Percentiles rank a stretch among this genome's conserved stretches.
Conservation (phyloP, 2,888 invertebrate species). For the Phorcus lineatus region DNA sequence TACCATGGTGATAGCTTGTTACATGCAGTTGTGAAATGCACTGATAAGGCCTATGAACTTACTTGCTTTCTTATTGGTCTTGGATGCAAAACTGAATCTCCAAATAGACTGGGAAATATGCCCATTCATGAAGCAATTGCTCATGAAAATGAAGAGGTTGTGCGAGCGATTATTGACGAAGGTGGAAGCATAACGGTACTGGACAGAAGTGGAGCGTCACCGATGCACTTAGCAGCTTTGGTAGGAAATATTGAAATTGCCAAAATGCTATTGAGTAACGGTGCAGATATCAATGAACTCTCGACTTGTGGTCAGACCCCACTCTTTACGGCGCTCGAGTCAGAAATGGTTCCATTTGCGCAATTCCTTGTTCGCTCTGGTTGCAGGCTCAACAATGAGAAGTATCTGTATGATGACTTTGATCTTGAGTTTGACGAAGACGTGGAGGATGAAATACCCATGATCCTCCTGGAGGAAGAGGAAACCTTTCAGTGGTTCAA, state of each 20-base stretch:
- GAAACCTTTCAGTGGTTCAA: slow-evolving; percentile 6
- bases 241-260: slow-evolving; percentile 37
- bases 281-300: slow-evolving; percentile 45
- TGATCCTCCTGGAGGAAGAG: neutral
- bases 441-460: neutral
- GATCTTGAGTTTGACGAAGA: neutral
- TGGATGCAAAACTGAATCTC: slow-evolving; percentile 34
- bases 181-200: slow-evolving; percentile 19
- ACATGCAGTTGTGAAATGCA: slow-evolving; percentile 46
- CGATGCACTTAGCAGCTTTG: slow-evolving; percentile 36
- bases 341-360: slow-evolving; percentile 28
- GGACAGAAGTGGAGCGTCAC: slow-evolving; percentile 17
- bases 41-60: slow-evolving; percentile 32
- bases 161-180: slow-evolving; percentile 41
- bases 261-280: slow-evolving; percentile 45
- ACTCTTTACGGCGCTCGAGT: slow-evolving; percentile 42
- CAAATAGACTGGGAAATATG: slow-evolving; percentile 34
- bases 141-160: slow-evolving; percentile 40
- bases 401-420: slow-evolving; percentile 10
- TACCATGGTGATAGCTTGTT: slow-evolving; percentile 32
- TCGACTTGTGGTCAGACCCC: slow-evolving; percentile 34
- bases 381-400: slow-evolving; percentile 26
- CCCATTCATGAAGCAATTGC: slow-evolving; percentile 44
- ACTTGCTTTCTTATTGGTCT: slow-evolving; percentile 33
- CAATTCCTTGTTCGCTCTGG: slow-evolving; percentile 26